Conservation (phyloP, 2,888 invertebrate genomes). For the Watsonalla binaria region DNA sequence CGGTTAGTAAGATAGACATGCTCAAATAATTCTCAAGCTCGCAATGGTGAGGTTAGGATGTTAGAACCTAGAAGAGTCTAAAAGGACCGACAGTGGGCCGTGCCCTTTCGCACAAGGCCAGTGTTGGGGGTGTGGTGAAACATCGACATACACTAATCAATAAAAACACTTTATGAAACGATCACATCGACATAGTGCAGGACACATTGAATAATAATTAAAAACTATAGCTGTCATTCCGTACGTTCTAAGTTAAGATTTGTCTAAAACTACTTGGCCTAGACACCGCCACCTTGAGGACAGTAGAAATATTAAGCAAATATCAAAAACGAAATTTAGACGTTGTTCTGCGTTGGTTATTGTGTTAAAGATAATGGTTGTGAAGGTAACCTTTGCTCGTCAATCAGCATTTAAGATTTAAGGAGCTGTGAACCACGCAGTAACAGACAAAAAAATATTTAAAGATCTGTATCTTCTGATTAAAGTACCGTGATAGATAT, state of each 20-base stretch:
- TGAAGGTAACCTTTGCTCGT: conserved; percentile 53
- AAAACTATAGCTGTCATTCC: conserved; percentile 71
- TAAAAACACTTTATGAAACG: conserved; percentile 66
- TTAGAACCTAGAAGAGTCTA: conserved; percentile 66
- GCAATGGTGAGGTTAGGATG: conserved; percentile 75
- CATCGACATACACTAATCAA: conserved; percentile 75
- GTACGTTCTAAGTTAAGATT: conserved; percentile 64
- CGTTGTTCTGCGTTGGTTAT: conserved; percentile 70
- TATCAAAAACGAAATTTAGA: conserved; percentile 80
- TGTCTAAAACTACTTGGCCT: conserved; percentile 71
- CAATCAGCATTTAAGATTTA: background rate
- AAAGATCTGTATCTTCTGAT: background rate
- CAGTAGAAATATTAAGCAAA: conserved; percentile 66
- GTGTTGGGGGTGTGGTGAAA: conserved; percentile 71
- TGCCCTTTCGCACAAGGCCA: conserved; percentile 38
- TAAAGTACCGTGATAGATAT: too few species aligned
- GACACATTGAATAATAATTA: conserved; percentile 61
- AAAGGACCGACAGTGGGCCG: conserved; percentile 54
- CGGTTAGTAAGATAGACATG: conserved; percentile 74
- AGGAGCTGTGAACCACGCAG: conserved; percentile 12
- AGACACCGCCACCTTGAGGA: conserved; percentile 74
- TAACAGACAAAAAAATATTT: conserved; percentile 3
- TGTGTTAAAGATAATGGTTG: conserved; percentile 53
- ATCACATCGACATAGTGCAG: conserved; percentile 70
- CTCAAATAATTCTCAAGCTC: conserved; percentile 76